These are phyloP conservation scores for Indicator indicator DNA, from an alignment of 2,113 vertebrate genomes.

Conservation along the genomic window DNA sequence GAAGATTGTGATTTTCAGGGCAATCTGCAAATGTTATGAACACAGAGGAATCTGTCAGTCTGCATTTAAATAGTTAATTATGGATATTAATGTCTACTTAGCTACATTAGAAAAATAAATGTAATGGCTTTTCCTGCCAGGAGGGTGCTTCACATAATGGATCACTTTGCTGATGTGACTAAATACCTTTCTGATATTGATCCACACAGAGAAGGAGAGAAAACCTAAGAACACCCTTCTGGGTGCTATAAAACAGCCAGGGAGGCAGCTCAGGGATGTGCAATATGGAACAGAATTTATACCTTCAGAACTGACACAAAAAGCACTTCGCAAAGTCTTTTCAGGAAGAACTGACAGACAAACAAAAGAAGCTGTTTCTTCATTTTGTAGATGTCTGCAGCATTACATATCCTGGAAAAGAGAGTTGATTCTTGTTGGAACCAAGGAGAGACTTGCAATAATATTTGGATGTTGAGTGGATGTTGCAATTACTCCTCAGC, in stretches of 20 bases:
- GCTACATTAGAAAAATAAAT: constrained; percentile 39
- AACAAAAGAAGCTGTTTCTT: background rate
- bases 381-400: background rate
- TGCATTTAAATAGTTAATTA: constrained; percentile 51
- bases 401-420: background rate
- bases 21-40: background rate
- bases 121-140: constrained; percentile 18
- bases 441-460: background rate
- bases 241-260: background rate
- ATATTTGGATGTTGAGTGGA: background rate
- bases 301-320: background rate
- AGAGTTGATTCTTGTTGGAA: background rate
- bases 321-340: background rate
- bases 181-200: constrained; percentile 39
- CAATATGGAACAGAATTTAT: background rate
- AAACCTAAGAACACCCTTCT: background rate
- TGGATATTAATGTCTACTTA: constrained; percentile 28
- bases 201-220: background rate
- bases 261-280: background rate
- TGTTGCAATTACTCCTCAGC: background rate
- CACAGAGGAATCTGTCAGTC: background rate
- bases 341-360: background rate
- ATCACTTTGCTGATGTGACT: constrained; percentile 38
- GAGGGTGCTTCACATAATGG: constrained; percentile 18
- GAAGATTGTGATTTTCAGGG: background rate